These are phyloP conservation scores for Conus ventricosus DNA, from an alignment of 1,140 invertebrate species.

Conservation along the genomic window DNA sequence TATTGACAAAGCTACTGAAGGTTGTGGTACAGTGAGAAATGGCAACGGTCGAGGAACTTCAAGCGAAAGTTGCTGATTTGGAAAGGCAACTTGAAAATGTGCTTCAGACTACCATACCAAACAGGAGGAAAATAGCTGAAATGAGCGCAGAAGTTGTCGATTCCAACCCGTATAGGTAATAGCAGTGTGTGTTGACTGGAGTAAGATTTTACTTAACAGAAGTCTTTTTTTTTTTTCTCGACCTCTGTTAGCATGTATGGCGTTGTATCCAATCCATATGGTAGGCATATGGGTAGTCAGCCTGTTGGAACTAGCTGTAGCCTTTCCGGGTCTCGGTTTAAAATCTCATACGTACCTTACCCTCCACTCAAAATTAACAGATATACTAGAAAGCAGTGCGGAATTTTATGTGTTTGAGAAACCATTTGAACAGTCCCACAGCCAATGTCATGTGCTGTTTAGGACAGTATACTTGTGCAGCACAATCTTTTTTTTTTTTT, in stretches of 20 bases:
- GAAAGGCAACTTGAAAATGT: conserved; percentile 31
- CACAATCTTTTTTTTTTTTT: no score
- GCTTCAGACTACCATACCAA: conserved; percentile 22
- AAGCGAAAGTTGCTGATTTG: conserved; percentile 53
- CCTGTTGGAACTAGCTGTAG: not conserved
- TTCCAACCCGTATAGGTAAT: conserved; percentile 97
- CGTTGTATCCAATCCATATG: not conserved
- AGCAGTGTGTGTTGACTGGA: not conserved
- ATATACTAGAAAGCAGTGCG: no score
- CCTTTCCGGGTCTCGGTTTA: no score
- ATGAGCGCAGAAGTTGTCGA: conserved; percentile 97
- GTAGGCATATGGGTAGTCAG: no score
- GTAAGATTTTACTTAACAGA: not conserved
- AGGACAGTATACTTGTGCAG: no score
- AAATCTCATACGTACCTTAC: no score
- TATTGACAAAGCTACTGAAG: not conserved
- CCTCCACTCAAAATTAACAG: not conserved
- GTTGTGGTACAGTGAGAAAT: conserved; percentile 28
- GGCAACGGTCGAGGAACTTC: conserved; percentile 66
- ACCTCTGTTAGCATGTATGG: not conserved
- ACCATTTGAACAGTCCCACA: no score
- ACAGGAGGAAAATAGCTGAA: conserved; percentile 79
- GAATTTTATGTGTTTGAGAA: no score
- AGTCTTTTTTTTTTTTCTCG: not conserved
- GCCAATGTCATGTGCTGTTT: no score